Evolutionary conservation across 2,888 invertebrate species (phyloP), one percentile per base, ranked within the genome.

Genomic region (Eupithecia subumbrata): DNA sequence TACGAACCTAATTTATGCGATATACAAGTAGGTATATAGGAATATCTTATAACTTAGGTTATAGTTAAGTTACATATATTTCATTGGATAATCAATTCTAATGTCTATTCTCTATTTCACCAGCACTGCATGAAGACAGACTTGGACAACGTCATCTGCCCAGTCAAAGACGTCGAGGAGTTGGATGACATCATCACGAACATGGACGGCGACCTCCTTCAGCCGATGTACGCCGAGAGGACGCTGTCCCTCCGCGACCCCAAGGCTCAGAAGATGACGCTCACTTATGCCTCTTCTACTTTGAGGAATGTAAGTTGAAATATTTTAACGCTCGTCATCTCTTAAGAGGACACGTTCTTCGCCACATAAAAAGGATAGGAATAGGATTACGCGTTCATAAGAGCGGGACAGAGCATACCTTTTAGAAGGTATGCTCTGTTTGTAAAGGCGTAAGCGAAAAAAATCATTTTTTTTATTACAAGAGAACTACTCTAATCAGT

Each of bases 91-190:
- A 63, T 63, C 30, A 30, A 30, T 64, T 64, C 34, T 25, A 43
- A 43, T 43, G 22, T 43, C 14, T 25, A 22, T 56, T 56, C 9
- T 22, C 3, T 60, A 34, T 66, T 82, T 78, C 85, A 80, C 37
- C 86, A 91, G 89, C 86, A 86, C 76, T 91, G 91, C 70, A n/a
- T 76, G 0, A 48, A 5, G 60, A 60, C 69, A 3, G 37, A 66
- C 1, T 16, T 52, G 0, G 68, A 71, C 11, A 88, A 89, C 69
- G 77, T 76, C 66, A 88, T 86, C 88, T 91, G 91, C 76, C 78
- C 84, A 5, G 37, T 73, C 2, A 69, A 83, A 14, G 70, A 71
- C 7, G n/a, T 43, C 8, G 90, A 91, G 75, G 68, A 34, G 1
- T 71, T 83, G n/a, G 8, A 8, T 22, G 22, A 7, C 7, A n/a